These are phyloP conservation scores for Neosalanx taihuensis DNA, from an alignment of 2,797 vertebrate species.

Conservation along the genomic window DNA sequence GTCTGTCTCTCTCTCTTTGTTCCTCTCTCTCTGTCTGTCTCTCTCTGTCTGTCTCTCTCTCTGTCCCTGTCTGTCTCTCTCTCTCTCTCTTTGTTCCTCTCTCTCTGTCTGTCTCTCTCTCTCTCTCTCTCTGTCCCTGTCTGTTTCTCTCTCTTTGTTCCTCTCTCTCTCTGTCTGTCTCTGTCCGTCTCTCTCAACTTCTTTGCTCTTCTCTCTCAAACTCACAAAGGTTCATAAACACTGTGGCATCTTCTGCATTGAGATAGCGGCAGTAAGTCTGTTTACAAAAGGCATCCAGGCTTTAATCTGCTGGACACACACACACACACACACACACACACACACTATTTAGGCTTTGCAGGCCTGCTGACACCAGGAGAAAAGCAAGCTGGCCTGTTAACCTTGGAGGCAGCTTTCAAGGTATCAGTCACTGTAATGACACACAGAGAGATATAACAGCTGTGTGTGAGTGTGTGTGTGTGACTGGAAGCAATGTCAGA, in stretches of 20 bases:
- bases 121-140: too few relatives aligned
- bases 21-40: neutral
- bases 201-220: neutral
- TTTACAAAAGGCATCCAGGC: conserved; percentile 5
- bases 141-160: too few relatives aligned
- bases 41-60: neutral
- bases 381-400: conserved; percentile 38
- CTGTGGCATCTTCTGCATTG: neutral
- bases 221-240: conserved; percentile 4
- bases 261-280: too few relatives aligned
- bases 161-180: too few relatives aligned
- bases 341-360: conserved; percentile 35
- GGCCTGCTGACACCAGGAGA: conserved; percentile 51
- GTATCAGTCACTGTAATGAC: conserved; percentile 44
- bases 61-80: neutral
- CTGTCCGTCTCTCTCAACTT: too few relatives aligned
- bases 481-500: too few relatives aligned
- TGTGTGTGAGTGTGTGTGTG: too few relatives aligned
- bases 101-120: too few relatives aligned
- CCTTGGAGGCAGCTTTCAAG: conserved; percentile 51
- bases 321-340: conserved; percentile 17
- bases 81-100: too few relatives aligned
- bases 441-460: too few relatives aligned
- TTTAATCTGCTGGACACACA: conserved; percentile 18
- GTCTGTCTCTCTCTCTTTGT: neutral